phyloP scores from a whole-genome alignment of 2,113 vertebrate genomes.

The Zingel zingel region DNA sequence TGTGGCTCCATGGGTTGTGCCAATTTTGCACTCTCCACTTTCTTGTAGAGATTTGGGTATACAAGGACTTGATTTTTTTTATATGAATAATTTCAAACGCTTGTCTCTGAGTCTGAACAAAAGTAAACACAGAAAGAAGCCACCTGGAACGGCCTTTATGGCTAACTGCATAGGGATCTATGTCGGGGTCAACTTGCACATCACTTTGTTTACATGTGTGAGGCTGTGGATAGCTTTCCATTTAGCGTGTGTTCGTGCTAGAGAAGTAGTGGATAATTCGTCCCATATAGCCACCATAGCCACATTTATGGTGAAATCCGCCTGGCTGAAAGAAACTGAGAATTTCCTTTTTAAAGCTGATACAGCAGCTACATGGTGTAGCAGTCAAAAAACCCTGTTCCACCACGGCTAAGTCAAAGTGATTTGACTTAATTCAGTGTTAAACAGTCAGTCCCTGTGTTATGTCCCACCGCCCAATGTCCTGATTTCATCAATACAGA shows the following conservation, averaged over 20 bases:
- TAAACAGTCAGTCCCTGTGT: neutral
- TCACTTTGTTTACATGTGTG: neutral
- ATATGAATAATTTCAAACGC: neutral
- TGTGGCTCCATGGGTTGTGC: neutral
- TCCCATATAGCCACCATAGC: neutral
- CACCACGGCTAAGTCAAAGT: neutral
- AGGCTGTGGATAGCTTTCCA: neutral
- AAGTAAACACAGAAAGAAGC: neutral
- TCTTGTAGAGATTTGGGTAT: neutral
- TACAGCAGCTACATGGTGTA: neutral
- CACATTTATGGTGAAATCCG: neutral
- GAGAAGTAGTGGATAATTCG: neutral
- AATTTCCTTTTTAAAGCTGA: neutral
- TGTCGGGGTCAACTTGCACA: neutral
- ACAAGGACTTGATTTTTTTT: neutral
- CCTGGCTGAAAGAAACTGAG: neutral
- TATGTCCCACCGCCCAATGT: neutral
- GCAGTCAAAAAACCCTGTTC: neutral
- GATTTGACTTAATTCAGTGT: neutral
- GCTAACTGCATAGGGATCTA: neutral
- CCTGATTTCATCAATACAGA: slow-evolving; percentile 25
- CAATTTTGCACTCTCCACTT: neutral
- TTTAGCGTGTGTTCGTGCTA: neutral
- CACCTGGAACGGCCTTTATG: neutral
- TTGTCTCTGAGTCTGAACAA: neutral